phyloP scores from a whole-genome alignment of 1,140 invertebrate genomes.

The Tetragonula clypearis region DNA sequence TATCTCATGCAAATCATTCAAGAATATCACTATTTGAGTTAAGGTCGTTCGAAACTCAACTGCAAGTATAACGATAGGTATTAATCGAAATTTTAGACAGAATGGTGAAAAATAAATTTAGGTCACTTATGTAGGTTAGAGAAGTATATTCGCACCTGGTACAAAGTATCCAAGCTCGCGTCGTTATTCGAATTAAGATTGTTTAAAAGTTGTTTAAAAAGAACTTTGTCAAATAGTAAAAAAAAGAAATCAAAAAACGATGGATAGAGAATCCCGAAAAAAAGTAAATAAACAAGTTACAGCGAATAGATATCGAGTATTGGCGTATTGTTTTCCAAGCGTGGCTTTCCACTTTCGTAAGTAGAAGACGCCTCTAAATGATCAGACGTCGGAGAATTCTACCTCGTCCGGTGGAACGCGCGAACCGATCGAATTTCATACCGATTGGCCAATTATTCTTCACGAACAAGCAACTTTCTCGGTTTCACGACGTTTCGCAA shows the following conservation, averaged over 20 bases:
- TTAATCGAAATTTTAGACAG: no score
- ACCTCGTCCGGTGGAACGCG: not conserved
- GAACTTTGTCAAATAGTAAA: not conserved
- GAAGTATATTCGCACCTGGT: no score
- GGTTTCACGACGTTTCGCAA: not conserved
- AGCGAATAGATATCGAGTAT: not conserved
- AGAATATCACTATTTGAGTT: no score
- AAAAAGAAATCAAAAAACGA: not conserved
- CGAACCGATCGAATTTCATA: not conserved
- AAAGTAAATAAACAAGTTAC: not conserved
- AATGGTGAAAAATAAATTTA: not conserved
- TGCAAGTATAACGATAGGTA: no score
- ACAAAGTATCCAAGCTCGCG: no score
- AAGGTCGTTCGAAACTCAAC: no score
- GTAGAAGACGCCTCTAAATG: conserved; percentile 27
- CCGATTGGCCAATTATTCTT: not conserved
- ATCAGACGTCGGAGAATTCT: conserved; percentile 8
- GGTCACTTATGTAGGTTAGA: not conserved
- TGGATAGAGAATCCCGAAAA: not conserved
- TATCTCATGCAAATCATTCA: no score
- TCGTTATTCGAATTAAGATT: no score
- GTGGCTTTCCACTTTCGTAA: not conserved
- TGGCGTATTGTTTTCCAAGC: not conserved
- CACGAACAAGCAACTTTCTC: not conserved
- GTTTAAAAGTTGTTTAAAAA: no score